Percentiles rank a stretch among this genome's conserved stretches.
Conservation (phyloP, 2,797 vertebrate genomes). For the Botia almorhae region DNA sequence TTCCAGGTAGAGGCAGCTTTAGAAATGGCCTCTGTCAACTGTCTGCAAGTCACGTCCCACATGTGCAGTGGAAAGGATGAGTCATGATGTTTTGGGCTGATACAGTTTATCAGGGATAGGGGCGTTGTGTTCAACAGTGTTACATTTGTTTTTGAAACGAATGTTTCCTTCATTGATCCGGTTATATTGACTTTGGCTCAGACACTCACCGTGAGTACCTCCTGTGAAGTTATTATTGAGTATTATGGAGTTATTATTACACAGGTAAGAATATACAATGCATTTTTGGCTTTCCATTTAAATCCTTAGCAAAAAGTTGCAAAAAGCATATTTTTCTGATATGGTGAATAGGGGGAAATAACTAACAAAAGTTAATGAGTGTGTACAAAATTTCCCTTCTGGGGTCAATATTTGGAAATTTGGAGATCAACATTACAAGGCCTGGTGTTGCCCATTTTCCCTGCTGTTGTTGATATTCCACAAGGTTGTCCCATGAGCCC, state of each 20-base stretch:
- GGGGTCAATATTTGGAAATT: background rate
- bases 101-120: background rate
- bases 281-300: background rate
- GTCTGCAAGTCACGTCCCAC: background rate
- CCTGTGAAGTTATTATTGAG: background rate
- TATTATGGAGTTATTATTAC: background rate
- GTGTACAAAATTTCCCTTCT: background rate
- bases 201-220: conserved; percentile 6
- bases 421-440: background rate
- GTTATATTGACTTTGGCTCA: conserved; percentile 57
- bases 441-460: too few relatives aligned
- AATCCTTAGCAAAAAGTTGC: background rate
- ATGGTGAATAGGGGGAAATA: background rate
- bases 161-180: conserved; percentile 48
- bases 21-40: background rate
- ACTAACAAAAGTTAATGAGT: background rate
- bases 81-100: conserved; percentile 18
- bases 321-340: background rate
- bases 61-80: conserved; percentile 14
- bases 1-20: background rate
- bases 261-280: background rate
- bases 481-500: background rate
- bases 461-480: background rate
- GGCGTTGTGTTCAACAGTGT: conserved; percentile 23
- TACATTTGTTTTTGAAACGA: conserved; percentile 29